Conservation (phyloP, 2,113 vertebrate genomes). For the Passer montanus region DNA sequence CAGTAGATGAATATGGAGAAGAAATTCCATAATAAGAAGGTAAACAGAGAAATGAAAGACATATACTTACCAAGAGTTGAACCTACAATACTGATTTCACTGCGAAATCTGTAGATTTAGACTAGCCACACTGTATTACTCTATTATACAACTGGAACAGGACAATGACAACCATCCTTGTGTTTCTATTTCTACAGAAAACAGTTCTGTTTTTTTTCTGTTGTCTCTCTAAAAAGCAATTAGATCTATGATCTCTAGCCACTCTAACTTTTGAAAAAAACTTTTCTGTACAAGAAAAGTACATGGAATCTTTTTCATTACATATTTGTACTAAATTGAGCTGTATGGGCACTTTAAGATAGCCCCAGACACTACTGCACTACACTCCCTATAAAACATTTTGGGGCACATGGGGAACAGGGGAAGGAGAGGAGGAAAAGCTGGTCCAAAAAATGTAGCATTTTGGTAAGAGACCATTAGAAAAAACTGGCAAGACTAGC, state of each 20-base stretch:
- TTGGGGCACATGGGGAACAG: neutral
- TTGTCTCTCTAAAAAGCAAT: neutral
- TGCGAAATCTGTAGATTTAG: neutral
- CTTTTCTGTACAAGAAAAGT: neutral
- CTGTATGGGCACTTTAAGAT: neutral
- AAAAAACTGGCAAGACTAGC: neutral
- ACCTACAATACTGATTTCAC: neutral
- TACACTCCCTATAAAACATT: neutral
- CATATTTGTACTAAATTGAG: neutral
- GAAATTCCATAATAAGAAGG: neutral
- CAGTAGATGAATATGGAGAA: neutral
- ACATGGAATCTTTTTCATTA: neutral
- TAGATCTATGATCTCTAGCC: neutral
- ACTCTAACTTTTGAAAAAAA: neutral
- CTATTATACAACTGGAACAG: neutral
- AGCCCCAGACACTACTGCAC: neutral
- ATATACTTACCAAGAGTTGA: neutral
- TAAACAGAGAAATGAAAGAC: neutral
- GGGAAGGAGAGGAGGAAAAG: neutral
- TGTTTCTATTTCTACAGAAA: neutral
- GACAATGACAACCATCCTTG: neutral
- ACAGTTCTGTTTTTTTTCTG: rapidly evolving
- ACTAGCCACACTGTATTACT: neutral
- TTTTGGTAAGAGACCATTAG: neutral
- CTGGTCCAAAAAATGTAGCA: neutral